Evolutionary conservation across 2,888 invertebrate genomes (phyloP).

Genomic region (Mylabris sibirica): DNA sequence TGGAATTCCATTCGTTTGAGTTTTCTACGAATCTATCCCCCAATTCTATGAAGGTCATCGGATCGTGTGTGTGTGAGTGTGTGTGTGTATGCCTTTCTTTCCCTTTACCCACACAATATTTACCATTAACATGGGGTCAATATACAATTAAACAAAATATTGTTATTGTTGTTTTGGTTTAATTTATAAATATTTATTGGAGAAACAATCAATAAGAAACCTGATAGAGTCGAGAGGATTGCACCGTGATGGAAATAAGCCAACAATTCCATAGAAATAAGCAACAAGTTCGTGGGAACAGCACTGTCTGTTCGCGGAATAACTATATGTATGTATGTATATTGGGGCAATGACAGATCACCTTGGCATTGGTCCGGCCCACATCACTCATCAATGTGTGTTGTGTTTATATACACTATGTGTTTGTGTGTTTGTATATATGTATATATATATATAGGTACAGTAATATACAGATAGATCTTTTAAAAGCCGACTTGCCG

Average conservation of each 20-base stretch:
- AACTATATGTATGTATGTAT: constrained; percentile 29
- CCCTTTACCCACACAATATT: background rate
- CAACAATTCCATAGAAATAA: constrained; percentile 46
- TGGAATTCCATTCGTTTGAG: constrained; percentile 15
- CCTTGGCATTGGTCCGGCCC: constrained; percentile 54
- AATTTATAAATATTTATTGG: background rate
- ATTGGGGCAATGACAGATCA: constrained; percentile 53
- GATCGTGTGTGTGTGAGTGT: background rate
- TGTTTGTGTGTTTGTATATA: constrained; percentile 14
- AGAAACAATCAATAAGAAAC: background rate
- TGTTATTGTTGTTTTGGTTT: background rate
- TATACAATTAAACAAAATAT: background rate
- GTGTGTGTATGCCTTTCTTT: background rate
- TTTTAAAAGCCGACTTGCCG: constrained; percentile 27
- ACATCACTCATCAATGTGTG: constrained; percentile 36
- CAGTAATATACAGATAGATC: constrained; percentile 14
- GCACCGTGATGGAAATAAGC: constrained; percentile 9
- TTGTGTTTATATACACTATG: constrained; percentile 9
- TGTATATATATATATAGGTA: constrained; percentile 29
- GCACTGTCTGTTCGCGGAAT: constrained; percentile 49
- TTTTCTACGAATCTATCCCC: constrained; percentile 14
- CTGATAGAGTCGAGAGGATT: background rate
- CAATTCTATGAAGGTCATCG: constrained; percentile 15
- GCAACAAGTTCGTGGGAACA: constrained; percentile 44
- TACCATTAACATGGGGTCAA: too few relatives aligned